Evolutionary conservation across 1,140 invertebrate species (phyloP).

Genomic region (Campodea augens): DNA sequence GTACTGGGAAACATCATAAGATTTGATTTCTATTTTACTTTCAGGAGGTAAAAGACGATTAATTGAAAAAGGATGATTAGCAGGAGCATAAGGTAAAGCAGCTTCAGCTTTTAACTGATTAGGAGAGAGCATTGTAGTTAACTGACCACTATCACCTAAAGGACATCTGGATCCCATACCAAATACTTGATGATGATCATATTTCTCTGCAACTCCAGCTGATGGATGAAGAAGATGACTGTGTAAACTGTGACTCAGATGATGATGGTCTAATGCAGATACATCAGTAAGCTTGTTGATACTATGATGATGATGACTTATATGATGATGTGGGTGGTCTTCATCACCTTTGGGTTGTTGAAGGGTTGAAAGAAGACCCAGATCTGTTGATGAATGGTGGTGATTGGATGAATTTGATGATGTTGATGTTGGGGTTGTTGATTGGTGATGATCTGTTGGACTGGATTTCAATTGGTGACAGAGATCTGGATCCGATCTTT

Average conservation of each 20-base stretch:
- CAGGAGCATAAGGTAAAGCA: constrained; percentile 44
- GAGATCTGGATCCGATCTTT: constrained; percentile 24
- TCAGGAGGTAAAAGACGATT: constrained; percentile 71
- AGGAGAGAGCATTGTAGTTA: constrained; percentile 27
- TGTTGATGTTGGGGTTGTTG: constrained; percentile 26
- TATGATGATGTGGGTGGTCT: background rate
- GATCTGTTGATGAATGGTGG: background rate
- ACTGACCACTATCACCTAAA: constrained; percentile 32
- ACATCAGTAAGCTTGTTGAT: constrained; percentile 21
- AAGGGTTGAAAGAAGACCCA: constrained; percentile 4
- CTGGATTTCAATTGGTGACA: constrained; percentile 18
- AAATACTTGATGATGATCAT: constrained; percentile 36
- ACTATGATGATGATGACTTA: constrained; percentile 22
- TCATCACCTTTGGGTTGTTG: constrained; percentile 12
- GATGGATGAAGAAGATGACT: constrained; percentile 30
- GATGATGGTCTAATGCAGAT: constrained; percentile 17
- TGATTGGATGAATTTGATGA: constrained; percentile 19
- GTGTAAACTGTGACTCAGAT: constrained; percentile 26
- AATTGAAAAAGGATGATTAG: constrained; percentile 82
- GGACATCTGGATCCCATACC: constrained; percentile 30
- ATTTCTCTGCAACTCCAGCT: constrained; percentile 37
- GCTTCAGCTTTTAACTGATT: constrained; percentile 49
- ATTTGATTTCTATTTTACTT: constrained; percentile 41
- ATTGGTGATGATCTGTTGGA: constrained; percentile 17
- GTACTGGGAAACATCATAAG: constrained; percentile 37